A percentile compares a stretch with the other conserved stretches of the same genome.
These are phyloP conservation scores for Mimachlamys varia DNA, from an alignment of 2,888 invertebrate genomes.

Conservation along the genomic window DNA sequence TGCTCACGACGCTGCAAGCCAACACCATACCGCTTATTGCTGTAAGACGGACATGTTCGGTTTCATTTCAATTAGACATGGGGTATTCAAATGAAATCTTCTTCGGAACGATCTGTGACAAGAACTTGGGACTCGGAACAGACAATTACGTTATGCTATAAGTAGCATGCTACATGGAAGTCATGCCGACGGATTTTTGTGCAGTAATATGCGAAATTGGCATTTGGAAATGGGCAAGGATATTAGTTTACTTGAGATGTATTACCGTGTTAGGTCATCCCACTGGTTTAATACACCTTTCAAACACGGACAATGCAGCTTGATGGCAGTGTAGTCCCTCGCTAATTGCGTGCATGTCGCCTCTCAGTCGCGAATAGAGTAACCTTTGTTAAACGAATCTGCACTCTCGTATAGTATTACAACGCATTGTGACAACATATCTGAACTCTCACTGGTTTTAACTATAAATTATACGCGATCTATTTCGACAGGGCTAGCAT, in stretches of 20 bases:
- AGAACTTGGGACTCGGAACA: neutral
- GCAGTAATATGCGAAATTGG: neutral
- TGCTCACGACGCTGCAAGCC: neutral
- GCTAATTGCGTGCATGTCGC: neutral
- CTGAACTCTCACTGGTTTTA: neutral
- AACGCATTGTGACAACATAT: neutral
- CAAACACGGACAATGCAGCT: neutral
- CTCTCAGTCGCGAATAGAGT: neutral
- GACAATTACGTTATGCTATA: slow-evolving; percentile 1
- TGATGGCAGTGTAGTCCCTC: neutral
- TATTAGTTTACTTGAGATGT: neutral
- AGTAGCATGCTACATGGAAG: neutral
- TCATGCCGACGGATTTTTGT: neutral
- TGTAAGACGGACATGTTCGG: neutral
- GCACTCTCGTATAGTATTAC: neutral
- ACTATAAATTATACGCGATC: neutral
- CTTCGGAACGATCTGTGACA: neutral
- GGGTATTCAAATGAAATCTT: neutral
- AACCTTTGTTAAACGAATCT: neutral
- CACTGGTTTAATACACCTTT: neutral
- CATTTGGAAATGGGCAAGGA: slow-evolving; percentile 1
- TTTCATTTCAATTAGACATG: neutral
- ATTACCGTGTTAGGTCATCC: neutral
- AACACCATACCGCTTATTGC: neutral
- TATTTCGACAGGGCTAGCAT: neutral